Percentiles rank a stretch among this genome's conserved stretches.
phyloP scores from a whole-genome alignment of 1,140 invertebrate genomes.

The Physella acuta region DNA sequence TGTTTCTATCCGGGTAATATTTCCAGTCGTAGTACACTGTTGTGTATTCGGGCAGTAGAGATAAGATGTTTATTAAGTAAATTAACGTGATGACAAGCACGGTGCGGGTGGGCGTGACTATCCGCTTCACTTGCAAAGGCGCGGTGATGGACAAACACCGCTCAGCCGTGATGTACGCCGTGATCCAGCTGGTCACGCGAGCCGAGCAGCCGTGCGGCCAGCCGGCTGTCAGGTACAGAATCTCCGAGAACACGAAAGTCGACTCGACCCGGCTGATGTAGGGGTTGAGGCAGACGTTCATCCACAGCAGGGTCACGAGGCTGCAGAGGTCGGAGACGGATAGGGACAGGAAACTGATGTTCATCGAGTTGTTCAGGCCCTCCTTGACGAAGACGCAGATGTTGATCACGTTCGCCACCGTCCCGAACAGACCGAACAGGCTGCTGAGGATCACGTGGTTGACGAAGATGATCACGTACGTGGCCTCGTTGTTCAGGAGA shows the following conservation, averaged over 20 bases:
- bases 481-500: too few relatives aligned
- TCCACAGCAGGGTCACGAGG: constrained; percentile 3
- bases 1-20: background rate
- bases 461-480: background rate
- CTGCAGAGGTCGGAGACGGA: background rate
- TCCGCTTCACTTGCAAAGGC: constrained; percentile 3
- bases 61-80: background rate
- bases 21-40: background rate
- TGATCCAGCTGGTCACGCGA: constrained; percentile 11
- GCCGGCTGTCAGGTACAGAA: background rate
- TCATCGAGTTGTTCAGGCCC: background rate
- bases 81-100: background rate
- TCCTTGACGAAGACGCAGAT: background rate
- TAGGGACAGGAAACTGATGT: constrained; percentile 3
- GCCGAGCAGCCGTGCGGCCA: background rate
- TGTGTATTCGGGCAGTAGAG: background rate
- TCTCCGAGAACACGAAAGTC: background rate
- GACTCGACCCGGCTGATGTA: background rate
- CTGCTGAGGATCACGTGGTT: constrained; percentile 4
- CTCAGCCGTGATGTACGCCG: constrained; percentile 11
- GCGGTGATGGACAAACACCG: background rate
- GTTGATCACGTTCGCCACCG: background rate
- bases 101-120: background rate
- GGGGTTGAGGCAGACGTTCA: background rate
- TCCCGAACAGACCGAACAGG: background rate